Conservation (phyloP, 1,140 invertebrate genomes). For the Formica exsecta region DNA sequence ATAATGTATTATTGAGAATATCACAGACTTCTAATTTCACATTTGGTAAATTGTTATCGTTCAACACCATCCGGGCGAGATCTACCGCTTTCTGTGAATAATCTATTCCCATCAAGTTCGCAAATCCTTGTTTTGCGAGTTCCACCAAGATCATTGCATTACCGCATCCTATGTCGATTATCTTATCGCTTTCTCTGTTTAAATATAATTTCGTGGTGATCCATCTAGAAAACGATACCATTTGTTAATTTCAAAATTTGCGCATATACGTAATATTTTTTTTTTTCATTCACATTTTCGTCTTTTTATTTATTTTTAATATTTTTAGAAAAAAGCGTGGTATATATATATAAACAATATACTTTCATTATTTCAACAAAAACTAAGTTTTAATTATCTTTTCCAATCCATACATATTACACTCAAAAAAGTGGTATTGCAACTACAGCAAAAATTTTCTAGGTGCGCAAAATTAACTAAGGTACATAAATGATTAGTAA, state of each 20-base stretch:
- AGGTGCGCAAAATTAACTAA: too few relatives aligned
- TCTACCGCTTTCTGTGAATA: conserved; percentile 93
- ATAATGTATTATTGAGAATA: conserved; percentile 85
- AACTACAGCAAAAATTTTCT: too few relatives aligned
- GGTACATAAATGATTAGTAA: too few relatives aligned
- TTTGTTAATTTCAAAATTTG: not conserved
- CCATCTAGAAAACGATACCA: conserved; percentile 75
- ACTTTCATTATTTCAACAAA: too few relatives aligned
- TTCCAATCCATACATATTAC: not conserved
- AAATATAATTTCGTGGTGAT: conserved; percentile 77
- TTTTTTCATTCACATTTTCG: not conserved
- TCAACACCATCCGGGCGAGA: conserved; percentile 90
- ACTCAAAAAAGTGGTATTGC: too few relatives aligned
- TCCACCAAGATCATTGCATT: conserved; percentile 95
- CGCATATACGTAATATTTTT: not conserved
- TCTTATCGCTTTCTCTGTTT: conserved; percentile 83
- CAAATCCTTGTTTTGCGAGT: conserved; percentile 91
- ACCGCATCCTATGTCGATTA: conserved; percentile 94
- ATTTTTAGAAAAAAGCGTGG: not conserved
- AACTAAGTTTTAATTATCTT: too few relatives aligned
- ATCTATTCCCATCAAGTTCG: conserved; percentile 92
- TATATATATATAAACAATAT: not conserved
- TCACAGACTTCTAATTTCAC: conserved; percentile 89
- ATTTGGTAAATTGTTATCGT: conserved; percentile 85
- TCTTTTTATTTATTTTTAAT: not conserved